These are phyloP conservation scores for Rattus rattus DNA, from an alignment of 2,113 vertebrate species.

Conservation along the genomic window DNA sequence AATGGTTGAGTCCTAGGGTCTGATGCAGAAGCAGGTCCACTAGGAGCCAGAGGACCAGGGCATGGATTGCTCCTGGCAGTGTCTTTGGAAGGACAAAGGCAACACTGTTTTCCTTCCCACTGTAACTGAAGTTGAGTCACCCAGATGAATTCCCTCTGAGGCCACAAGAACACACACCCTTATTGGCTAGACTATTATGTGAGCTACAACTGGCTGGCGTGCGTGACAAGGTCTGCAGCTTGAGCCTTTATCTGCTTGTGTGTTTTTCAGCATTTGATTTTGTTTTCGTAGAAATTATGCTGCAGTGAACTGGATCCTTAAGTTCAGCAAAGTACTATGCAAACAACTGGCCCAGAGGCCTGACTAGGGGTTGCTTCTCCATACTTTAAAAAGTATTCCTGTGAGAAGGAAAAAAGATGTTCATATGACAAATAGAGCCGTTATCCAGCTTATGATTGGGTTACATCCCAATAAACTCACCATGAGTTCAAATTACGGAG, in stretches of 20 bases:
- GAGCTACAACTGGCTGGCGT: not conserved
- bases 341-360: not conserved
- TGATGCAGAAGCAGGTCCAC: not conserved
- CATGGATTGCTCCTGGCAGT: not conserved
- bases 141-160: not conserved
- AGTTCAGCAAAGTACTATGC: not conserved
- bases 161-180: not conserved
- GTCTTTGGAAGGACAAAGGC: not conserved
- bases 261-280: not conserved
- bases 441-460: not conserved
- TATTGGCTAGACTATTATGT: not conserved
- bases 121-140: not conserved
- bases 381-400: not conserved
- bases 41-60: not conserved
- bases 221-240: not conserved
- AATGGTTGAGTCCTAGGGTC: not conserved
- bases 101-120: not conserved
- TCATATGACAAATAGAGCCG: not conserved
- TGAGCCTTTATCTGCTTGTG: not conserved
- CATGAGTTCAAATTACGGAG: not conserved
- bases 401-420: not conserved
- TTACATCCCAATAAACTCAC: not conserved
- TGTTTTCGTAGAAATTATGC: not conserved
- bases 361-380: constrained; percentile 9
- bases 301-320: not conserved